Evolutionary conservation across 2,888 invertebrate species (phyloP).

Genomic region (Nephrotoma guestfalica): DNA sequence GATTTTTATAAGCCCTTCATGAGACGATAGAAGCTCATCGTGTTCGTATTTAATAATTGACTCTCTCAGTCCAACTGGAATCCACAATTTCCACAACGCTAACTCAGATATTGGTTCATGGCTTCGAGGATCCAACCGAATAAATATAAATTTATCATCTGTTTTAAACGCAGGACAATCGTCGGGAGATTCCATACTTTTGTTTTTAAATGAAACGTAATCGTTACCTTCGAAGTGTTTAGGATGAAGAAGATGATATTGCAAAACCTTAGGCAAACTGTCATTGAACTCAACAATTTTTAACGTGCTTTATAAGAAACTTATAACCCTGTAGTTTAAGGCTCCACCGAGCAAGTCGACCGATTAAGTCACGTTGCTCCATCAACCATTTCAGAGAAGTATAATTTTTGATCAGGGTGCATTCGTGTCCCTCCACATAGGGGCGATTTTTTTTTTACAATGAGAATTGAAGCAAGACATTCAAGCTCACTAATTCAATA

Average conservation of each 20-base stretch:
- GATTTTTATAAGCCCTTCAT: too few relatives aligned
- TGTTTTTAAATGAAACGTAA: neutral
- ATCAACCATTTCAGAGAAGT: neutral
- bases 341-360: neutral
- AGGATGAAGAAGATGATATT: neutral
- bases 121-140: neutral
- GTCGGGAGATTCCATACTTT: neutral
- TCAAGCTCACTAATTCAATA: neutral
- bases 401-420: neutral
- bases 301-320: neutral
- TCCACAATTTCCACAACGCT: constrained; percentile 3
- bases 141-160: neutral
- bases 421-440: neutral
- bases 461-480: neutral
- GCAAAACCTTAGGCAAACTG: neutral
- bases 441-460: neutral
- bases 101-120: neutral
- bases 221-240: neutral
- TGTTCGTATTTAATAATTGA: neutral
- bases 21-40: neutral
- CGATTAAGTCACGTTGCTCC: neutral
- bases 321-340: neutral
- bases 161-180: neutral
- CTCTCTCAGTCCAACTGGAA: neutral
- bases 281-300: neutral